Conservation (phyloP, 2,113 vertebrate genomes). For the Pristiophorus japonicus region DNA sequence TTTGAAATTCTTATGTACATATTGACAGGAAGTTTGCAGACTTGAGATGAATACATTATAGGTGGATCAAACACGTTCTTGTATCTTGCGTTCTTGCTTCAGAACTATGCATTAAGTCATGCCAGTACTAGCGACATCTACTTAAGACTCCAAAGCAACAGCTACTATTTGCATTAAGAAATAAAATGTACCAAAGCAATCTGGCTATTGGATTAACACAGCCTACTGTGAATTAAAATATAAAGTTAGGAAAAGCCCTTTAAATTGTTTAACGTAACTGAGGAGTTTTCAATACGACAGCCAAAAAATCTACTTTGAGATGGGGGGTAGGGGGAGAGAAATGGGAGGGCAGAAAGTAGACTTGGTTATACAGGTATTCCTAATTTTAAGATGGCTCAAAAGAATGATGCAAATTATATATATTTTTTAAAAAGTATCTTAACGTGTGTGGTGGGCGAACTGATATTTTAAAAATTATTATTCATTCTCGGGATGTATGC, state of each 20-base stretch:
- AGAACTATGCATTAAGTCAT: not conserved
- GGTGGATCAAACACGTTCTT: not conserved
- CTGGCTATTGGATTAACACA: not conserved
- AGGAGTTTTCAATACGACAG: not conserved
- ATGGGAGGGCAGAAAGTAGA: not conserved
- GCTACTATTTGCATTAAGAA: not conserved
- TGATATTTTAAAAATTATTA: not conserved
- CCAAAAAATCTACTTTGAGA: not conserved
- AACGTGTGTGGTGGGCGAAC: not conserved
- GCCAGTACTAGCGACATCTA: not conserved
- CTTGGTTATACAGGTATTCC: not conserved
- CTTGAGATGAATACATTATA: not conserved
- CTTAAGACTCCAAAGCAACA: not conserved
- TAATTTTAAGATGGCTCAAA: not conserved
- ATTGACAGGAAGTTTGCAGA: not conserved
- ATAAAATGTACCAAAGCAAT: not conserved
- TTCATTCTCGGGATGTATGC: not conserved
- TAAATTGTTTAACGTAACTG: too few relatives aligned
- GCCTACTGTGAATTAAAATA: not conserved
- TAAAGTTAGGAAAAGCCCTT: not conserved
- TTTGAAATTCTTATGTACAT: not conserved
- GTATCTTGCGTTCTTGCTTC: not conserved
- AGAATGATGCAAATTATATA: not conserved
- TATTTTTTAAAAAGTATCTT: too few relatives aligned
- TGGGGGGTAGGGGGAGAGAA: not conserved